These are phyloP conservation scores for Herpetotheres cachinnans DNA, from an alignment of 2,113 vertebrate species.

Conservation along the genomic window DNA sequence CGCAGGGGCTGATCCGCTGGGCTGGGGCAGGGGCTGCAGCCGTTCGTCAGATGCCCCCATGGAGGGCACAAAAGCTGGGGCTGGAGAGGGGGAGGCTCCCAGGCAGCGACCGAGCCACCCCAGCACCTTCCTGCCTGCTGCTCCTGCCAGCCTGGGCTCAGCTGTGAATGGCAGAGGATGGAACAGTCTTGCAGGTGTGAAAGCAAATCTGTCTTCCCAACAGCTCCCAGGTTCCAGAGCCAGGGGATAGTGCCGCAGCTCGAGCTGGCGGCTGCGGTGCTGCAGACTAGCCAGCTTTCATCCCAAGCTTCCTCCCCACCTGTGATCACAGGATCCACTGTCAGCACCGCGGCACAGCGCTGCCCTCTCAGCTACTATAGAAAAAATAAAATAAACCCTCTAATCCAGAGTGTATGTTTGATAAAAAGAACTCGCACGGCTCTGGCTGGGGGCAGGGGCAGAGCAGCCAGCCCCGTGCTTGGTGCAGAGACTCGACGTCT, in stretches of 20 bases:
- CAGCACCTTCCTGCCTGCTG: neutral
- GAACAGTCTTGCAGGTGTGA: neutral
- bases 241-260: neutral
- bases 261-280: neutral
- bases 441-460: neutral
- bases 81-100: neutral
- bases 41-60: too few relatives aligned
- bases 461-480: neutral
- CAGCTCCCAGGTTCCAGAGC: neutral
- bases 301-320: neutral
- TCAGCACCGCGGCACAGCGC: fast-evolving
- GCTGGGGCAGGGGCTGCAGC: neutral
- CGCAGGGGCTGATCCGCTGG: too few relatives aligned
- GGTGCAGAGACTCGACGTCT: neutral
- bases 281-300: neutral
- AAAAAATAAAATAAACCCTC: neutral
- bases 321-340: fast-evolving
- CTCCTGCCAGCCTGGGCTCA: neutral
- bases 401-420: fast-evolving
- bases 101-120: fast-evolving
- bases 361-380: neutral
- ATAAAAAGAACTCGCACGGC: fast-evolving
- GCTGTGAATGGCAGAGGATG: neutral
- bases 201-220: neutral
- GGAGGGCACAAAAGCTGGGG: neutral